A percentile compares a stretch with the other conserved stretches of the same genome.
Conservation (phyloP, 92 coral and sea anemone species). For the Desmophyllum pertusum region DNA sequence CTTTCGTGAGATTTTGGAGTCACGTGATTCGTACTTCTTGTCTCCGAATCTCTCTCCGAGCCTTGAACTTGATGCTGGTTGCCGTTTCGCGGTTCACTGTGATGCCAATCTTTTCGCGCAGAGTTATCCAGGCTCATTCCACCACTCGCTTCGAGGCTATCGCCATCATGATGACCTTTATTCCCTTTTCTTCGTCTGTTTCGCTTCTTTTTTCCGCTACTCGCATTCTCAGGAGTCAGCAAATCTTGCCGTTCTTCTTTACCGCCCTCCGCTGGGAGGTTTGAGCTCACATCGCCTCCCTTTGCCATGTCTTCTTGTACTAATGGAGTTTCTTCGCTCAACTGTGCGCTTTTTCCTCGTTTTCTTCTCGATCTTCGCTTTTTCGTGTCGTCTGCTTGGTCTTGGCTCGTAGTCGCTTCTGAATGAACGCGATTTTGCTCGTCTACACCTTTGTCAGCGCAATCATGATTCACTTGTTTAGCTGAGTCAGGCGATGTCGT, state of each 20-base stretch:
- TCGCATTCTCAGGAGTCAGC: conserved; percentile 15
- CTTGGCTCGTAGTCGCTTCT: neutral
- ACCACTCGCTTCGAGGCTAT: neutral
- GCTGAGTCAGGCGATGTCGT: conserved; percentile 12
- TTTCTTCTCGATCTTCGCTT: conserved; percentile 36
- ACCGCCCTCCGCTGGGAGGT: neutral
- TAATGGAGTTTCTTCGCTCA: conserved; percentile 16
- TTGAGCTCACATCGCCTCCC: conserved; percentile 16
- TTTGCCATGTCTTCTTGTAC: conserved; percentile 35
- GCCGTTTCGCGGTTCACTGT: neutral
- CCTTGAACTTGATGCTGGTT: neutral
- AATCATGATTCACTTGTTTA: neutral
- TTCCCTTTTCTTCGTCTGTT: conserved; percentile 20
- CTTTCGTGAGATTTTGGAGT: conserved; percentile 14
- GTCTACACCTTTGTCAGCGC: conserved; percentile 7
- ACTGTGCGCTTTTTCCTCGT: conserved; percentile 21
- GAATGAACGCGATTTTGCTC: neutral
- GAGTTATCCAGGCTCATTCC: neutral
- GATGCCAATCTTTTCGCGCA: neutral
- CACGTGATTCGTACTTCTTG: neutral
- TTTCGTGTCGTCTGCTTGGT: conserved; percentile 19
- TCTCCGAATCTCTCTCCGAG: neutral
- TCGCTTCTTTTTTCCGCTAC: conserved; percentile 17
- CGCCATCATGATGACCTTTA: neutral
- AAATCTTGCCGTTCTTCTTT: conserved; percentile 11